These are phyloP conservation scores for Limnephilus auricula DNA, from an alignment of 2,888 invertebrate species.

Conservation along the genomic window DNA sequence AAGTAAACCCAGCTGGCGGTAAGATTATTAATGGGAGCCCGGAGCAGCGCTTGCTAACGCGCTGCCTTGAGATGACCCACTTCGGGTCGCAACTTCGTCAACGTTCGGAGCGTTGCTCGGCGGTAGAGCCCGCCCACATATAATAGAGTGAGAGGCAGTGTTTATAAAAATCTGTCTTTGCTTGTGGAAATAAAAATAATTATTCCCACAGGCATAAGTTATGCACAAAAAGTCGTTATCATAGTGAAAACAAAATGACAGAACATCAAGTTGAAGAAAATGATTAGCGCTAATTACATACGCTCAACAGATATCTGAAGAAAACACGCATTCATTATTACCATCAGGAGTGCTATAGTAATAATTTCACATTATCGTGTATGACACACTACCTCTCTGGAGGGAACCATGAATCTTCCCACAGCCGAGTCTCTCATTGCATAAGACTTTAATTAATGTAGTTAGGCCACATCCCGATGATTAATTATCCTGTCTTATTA, in stretches of 20 bases:
- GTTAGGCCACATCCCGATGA: constrained; percentile 31
- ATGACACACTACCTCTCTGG: neutral
- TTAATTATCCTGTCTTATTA: constrained; percentile 20
- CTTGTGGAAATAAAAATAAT: no score
- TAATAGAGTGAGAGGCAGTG: no score
- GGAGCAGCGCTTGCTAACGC: no score
- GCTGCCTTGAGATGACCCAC: no score
- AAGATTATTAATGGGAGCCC: no score
- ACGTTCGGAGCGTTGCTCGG: no score
- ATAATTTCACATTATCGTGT: neutral
- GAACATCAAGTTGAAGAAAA: neutral
- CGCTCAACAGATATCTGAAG: neutral
- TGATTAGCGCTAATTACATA: neutral
- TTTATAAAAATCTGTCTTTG: no score
- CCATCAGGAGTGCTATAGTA: neutral
- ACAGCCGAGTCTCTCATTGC: constrained; percentile 28
- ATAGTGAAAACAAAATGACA: neutral
- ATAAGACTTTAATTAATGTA: constrained; percentile 34
- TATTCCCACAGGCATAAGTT: no score
- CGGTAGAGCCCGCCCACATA: no score
- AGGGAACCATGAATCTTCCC: constrained; percentile 6
- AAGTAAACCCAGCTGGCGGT: no score
- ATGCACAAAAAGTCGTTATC: neutral
- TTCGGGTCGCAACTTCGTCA: no score
- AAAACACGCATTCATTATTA: neutral